Conservation (phyloP, 2,797 vertebrate species). For the Hippopotamyrus pictus region DNA sequence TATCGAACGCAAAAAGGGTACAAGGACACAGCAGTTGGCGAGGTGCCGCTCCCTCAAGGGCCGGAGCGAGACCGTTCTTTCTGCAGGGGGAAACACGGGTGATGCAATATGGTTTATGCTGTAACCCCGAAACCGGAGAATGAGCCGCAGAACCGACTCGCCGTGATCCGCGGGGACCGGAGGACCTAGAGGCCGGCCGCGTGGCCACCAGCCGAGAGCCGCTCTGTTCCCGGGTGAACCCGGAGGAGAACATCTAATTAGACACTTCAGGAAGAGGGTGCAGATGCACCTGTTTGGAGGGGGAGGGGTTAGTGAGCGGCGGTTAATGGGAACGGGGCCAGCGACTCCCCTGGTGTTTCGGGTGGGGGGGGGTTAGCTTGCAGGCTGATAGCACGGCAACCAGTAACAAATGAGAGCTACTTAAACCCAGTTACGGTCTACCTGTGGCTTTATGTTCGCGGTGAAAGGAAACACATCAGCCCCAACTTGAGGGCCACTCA, state of each 20-base stretch:
- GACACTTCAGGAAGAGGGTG: neutral
- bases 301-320: neutral
- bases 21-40: neutral
- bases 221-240: neutral
- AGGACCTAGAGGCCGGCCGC: neutral
- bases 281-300: neutral
- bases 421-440: neutral
- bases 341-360: neutral
- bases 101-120: neutral
- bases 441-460: neutral
- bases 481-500: neutral
- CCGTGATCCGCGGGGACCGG: neutral
- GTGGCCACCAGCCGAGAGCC: neutral
- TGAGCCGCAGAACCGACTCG: neutral
- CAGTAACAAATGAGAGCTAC: slow-evolving; percentile 4
- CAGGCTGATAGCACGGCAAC: neutral
- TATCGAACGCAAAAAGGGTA: neutral
- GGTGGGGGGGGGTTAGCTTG: neutral
- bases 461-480: neutral
- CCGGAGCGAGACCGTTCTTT: neutral
- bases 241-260: neutral
- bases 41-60: neutral
- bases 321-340: neutral
- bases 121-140: neutral
- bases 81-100: neutral